These are phyloP conservation scores for Orius laevigatus DNA, from an alignment of 1,140 invertebrate genomes.

Conservation along the genomic window DNA sequence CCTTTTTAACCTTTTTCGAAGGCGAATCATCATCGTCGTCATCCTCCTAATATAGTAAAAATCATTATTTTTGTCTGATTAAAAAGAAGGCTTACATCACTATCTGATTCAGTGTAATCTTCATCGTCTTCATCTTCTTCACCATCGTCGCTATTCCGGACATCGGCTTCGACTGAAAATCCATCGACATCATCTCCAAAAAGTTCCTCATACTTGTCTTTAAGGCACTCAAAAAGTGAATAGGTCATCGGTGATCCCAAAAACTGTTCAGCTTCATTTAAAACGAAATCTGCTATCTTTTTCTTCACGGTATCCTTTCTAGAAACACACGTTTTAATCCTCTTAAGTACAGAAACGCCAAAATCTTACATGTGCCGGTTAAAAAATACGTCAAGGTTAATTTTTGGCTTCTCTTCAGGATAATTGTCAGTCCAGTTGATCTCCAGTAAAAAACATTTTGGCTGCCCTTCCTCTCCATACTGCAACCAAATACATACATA, in stretches of 20 bases:
- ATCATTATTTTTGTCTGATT: neutral
- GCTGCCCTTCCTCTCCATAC: conserved; percentile 66
- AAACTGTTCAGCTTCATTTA: conserved; percentile 59
- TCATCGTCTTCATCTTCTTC: conserved; percentile 8
- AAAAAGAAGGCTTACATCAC: neutral
- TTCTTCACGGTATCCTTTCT: conserved; percentile 56
- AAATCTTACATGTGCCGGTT: conserved; percentile 75
- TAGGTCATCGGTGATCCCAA: conserved; percentile 87
- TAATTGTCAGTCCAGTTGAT: conserved; percentile 72
- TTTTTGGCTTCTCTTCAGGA: conserved; percentile 58
- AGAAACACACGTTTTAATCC: conserved; percentile 13
- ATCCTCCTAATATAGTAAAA: neutral
- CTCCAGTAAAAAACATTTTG: conserved; percentile 73
- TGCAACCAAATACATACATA: conserved; percentile 35
- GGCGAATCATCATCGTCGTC: conserved; percentile 7
- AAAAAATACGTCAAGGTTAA: conserved; percentile 85
- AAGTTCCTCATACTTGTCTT: conserved; percentile 60
- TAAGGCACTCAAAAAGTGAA: conserved; percentile 79
- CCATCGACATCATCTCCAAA: conserved; percentile 49
- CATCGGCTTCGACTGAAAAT: conserved; percentile 5
- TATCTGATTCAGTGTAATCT: neutral
- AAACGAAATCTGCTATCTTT: conserved; percentile 43
- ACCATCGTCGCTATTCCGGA: neutral
- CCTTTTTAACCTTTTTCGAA: conserved; percentile 47
- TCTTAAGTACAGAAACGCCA: neutral